Evolutionary conservation across 2,113 vertebrate species (phyloP).

Genomic region (Microtus richardsoni): DNA sequence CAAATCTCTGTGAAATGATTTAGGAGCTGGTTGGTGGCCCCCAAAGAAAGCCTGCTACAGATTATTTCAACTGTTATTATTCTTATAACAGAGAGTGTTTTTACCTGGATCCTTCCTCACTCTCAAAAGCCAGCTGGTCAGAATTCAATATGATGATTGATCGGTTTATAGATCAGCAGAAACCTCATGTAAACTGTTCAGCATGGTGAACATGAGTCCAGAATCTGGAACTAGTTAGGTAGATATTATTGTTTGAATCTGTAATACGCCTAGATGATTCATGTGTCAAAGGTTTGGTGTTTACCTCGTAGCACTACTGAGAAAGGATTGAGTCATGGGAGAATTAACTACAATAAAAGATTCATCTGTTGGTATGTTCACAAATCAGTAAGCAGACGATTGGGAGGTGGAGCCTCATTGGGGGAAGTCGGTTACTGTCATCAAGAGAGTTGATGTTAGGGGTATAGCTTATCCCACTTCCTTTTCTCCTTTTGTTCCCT

Average conservation of each 20-base stretch:
- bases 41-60: not conserved
- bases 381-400: not conserved
- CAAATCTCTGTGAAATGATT: not conserved
- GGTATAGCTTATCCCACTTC: not conserved
- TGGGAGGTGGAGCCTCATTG: not conserved
- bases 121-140: not conserved
- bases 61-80: not conserved
- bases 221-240: not conserved
- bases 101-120: not conserved
- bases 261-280: not conserved
- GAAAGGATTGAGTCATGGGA: not conserved
- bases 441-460: not conserved
- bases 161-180: not conserved
- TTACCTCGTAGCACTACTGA: not conserved
- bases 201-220: not conserved
- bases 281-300: not conserved
- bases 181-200: not conserved
- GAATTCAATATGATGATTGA: not conserved
- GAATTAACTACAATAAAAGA: not conserved
- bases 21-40: not conserved
- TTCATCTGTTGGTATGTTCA: not conserved
- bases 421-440: not conserved
- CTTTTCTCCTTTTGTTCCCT: not conserved
- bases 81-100: not conserved
- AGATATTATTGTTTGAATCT: not conserved